Evolutionary conservation across 1,140 invertebrate genomes (phyloP), one percentile per base, ranked within the genome.

Genomic region (Scylla paramamosain): DNA sequence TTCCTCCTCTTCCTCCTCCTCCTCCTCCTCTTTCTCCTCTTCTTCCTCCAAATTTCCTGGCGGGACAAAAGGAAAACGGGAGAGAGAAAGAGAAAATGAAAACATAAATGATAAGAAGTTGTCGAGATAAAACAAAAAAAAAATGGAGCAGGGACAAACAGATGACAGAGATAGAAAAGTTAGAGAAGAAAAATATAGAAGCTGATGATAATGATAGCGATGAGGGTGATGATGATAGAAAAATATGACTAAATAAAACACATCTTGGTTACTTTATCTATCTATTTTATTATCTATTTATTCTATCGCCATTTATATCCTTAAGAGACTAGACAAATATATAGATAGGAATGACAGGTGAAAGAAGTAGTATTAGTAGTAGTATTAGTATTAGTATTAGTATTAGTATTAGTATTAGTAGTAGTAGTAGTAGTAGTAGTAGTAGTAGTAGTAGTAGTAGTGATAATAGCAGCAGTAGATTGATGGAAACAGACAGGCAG

Each of bases 1-100:
- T 8, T n/a, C 67, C n/a, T n/a, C 20, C 67, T 20, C 20, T 8
- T 77, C 6, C 4, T 46, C 20, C 25, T 31, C 29, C 16, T 48
- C 29, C 25, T 16, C 29, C 25, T 0, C 46, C 45, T 28, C 48
- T 16, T 2, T 14, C 67, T n/a, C 67, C 67, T 16, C 7, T 0
- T 31, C 0, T 96, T 98, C 97, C 32, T 97, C 97, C 7, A 98
- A 96, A 0, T 98, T 98, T 94, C 97, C 97, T 0, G 98, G 98
- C 28, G 98, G 97, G 10, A 98, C 98, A 77, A 25, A 86, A 25
- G 20, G 83, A 86, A 12, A n/a, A 25, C 8, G 32, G 25, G 83
- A 86, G 52, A 59, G 52, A 59, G 10, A 59, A 20, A 12, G 52
- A 59, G 52, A 59, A 8, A 48, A 20, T 1, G 52, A 59, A 20